A percentile compares a stretch with the other conserved stretches of the same genome.
phyloP scores from a whole-genome alignment of 1,140 invertebrate species.

The Charaxes varanes region DNA sequence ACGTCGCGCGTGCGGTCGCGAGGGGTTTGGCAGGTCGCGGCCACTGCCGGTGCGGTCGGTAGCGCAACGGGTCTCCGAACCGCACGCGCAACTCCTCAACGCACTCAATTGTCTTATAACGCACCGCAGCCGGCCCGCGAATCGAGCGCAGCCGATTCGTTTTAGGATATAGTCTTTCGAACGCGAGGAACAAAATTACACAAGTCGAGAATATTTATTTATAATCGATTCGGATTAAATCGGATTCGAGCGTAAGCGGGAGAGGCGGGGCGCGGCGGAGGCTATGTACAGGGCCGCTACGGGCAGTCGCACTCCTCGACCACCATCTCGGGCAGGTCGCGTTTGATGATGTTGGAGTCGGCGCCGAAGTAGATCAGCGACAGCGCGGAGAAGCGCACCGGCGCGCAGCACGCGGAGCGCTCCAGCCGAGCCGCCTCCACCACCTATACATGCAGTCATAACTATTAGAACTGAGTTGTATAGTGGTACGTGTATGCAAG shows the following conservation, averaged over 20 bases:
- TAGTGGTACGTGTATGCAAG: too few relatives aligned
- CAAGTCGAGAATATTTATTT: conserved; percentile 69
- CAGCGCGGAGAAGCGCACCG: conserved; percentile 92
- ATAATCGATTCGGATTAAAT: conserved; percentile 66
- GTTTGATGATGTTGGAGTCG: conserved; percentile 92
- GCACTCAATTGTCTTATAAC: conserved; percentile 19
- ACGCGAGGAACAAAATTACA: conserved; percentile 72
- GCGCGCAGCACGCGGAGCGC: conserved; percentile 81
- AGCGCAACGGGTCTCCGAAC: conserved; percentile 14
- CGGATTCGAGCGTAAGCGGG: conserved; percentile 56
- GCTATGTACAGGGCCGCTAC: conserved; percentile 70
- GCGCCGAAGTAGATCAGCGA: conserved; percentile 95
- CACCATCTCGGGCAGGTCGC: conserved; percentile 96
- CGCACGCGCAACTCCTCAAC: conserved; percentile 15
- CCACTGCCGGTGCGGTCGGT: conserved; percentile 1
- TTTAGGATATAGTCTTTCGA: conserved; percentile 71
- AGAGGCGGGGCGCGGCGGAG: conserved; percentile 37
- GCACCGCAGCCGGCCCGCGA: conserved; percentile 27
- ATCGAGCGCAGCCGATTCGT: conserved; percentile 33
- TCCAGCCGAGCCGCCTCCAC: conserved; percentile 76
- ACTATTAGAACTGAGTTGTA: too few relatives aligned
- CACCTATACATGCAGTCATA: conserved; percentile 76
- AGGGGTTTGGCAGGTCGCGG: conserved; percentile 23
- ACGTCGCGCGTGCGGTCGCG: conserved; percentile 15
- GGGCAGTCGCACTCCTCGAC: conserved; percentile 97